Percentiles rank a stretch among this genome's conserved stretches.
These are phyloP conservation scores for Oncorhynchus tshawytscha DNA, from an alignment of 2,113 vertebrate species.

Conservation along the genomic window DNA sequence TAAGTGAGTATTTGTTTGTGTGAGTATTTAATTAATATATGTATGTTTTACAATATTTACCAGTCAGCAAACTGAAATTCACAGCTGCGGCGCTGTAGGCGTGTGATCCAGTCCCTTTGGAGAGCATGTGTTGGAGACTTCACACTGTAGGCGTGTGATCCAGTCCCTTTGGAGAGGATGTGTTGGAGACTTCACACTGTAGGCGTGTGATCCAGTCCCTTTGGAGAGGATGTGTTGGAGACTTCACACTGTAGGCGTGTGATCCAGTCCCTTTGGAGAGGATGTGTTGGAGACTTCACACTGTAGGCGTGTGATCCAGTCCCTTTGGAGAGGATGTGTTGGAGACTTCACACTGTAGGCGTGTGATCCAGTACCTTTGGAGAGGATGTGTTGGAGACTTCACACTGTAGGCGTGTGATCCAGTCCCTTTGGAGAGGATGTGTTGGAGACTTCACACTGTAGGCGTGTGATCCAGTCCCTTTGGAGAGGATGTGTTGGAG, in stretches of 20 bases:
- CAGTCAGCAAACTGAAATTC: constrained; percentile 42
- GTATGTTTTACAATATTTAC: constrained; percentile 45
- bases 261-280: constrained; percentile 50
- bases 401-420: too few relatives aligned
- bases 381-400: too few relatives aligned
- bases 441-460: too few relatives aligned
- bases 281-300: constrained; percentile 57
- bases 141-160: too few relatives aligned
- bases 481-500: constrained; percentile 51
- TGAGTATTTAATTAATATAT: constrained; percentile 48
- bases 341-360: too few relatives aligned
- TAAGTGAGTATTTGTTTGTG: constrained; percentile 13
- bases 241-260: constrained; percentile 47
- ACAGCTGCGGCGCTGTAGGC: constrained; percentile 48
- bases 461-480: constrained; percentile 39
- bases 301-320: constrained; percentile 61
- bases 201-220: constrained; percentile 51
- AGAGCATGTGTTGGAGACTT: too few relatives aligned
- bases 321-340: too few relatives aligned
- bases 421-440: background rate
- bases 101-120: too few relatives aligned
- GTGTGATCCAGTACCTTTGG: too few relatives aligned
- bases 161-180: too few relatives aligned
- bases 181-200: too few relatives aligned
- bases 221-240: background rate